Base-by-base conservation (phyloP, 2,888 invertebrate genomes). In the Idaea aversata region DNA sequence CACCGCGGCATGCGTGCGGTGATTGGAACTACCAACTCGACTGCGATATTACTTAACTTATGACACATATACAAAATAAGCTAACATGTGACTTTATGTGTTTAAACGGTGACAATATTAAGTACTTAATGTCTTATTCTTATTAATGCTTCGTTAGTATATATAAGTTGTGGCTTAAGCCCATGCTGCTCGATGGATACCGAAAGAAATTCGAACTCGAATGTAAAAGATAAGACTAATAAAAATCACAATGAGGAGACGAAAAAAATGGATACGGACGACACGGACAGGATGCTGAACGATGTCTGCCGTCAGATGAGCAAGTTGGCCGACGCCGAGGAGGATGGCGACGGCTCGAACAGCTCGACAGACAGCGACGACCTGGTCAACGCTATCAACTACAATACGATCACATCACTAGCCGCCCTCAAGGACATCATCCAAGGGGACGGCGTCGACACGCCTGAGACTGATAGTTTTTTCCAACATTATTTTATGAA, bases 401-500 rank as follows among this genome's bases (percentile, higher is more conserved):
- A 95, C 86, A 95, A 95, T 77, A 95, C 95, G n/a, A 95, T 95
- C 72, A 94, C 95, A 72, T 95, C 95, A 35, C 84, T 95, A 75
- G 94, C 95, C 36, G 95, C 95, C 58, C 92, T 95, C 61, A 95
- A 95, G 80, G 95, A 95, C 79, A 94, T 95, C 78, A 93, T 95
- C 59, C 94, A 95, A 76, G 94, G 93, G 25, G 93, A 94, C 65
- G 93, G 90, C 69, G 94, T 92, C 75, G 94, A 94, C 72, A 94
- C 90, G 16, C 91, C 93, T 13, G 93, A 93, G 83, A 91, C 94
- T 57, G 94, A 95, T 71, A 94, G 92, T 73, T 95, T 95, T 81
- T 95, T 96, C 79, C 95, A 95, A 76, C 95, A 96, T 80, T 96
- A 96, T 81, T 96, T 96, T 84, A 93, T 95, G 86, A 95, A 95